These are phyloP conservation scores for Thamnophis elegans DNA, from an alignment of 2,797 vertebrate genomes.

Conservation along the genomic window DNA sequence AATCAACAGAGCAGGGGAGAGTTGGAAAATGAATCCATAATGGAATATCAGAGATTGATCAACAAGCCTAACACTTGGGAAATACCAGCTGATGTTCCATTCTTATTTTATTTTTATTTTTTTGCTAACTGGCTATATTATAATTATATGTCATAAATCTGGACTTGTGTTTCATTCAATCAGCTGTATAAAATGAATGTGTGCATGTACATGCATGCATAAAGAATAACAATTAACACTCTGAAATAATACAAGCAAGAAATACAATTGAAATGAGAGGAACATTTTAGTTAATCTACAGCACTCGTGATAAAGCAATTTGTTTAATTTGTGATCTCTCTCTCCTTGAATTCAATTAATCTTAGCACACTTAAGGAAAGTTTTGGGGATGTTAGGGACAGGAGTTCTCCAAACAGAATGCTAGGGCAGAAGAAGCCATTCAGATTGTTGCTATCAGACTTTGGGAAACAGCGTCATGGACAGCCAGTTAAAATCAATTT, in stretches of 20 bases:
- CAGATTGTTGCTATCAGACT: not conserved
- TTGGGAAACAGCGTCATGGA: not conserved
- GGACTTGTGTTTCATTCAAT: conserved; percentile 22
- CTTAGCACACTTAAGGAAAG: not conserved
- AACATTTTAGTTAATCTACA: too few species aligned
- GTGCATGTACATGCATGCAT: conserved; percentile 14
- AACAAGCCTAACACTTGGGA: not conserved
- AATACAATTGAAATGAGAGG: too few species aligned
- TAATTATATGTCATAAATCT: not conserved
- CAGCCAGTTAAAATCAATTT: not conserved
- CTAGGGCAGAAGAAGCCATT: not conserved
- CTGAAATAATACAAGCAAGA: too few species aligned
- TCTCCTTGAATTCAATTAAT: not conserved
- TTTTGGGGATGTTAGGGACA: not conserved
- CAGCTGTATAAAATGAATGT: not conserved
- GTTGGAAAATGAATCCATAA: conserved; percentile 4
- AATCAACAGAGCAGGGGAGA: conserved; percentile 16
- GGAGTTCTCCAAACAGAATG: not conserved
- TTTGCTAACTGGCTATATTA: not conserved
- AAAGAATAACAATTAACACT: not conserved
- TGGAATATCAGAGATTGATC: conserved; percentile 1
- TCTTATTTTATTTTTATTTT: not conserved
- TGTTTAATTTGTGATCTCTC: too few species aligned
- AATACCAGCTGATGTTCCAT: conserved; percentile 5
- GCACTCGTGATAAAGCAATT: too few species aligned